These are phyloP conservation scores for Buphagus erythrorhynchus DNA, from an alignment of 2,797 vertebrate genomes.

Conservation along the genomic window DNA sequence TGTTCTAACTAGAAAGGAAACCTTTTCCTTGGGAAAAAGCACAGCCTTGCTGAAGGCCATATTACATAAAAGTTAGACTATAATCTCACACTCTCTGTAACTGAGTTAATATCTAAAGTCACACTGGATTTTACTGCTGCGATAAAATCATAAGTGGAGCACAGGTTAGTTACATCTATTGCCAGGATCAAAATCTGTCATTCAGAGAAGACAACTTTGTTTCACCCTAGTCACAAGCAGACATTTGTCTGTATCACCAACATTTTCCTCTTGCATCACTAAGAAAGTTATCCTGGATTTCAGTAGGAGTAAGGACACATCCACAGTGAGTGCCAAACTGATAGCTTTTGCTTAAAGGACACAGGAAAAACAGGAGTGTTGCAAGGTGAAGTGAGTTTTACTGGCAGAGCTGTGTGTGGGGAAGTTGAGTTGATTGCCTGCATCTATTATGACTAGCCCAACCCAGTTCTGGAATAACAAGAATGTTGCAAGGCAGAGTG, in stretches of 20 bases:
- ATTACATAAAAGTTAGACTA: neutral
- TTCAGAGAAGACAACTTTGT: neutral
- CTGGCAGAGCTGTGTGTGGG: conserved; percentile 37
- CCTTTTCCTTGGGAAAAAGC: neutral
- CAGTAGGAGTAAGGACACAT: neutral
- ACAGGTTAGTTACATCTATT: neutral
- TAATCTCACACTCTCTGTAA: neutral
- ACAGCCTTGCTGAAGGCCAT: neutral
- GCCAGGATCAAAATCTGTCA: neutral
- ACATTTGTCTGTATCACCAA: neutral
- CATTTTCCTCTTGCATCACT: neutral
- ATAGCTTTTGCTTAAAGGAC: neutral
- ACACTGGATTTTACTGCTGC: neutral
- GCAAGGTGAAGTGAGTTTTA: conserved; percentile 43
- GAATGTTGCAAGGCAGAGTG: conserved; percentile 68
- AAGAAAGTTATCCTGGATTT: neutral
- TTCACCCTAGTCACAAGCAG: neutral
- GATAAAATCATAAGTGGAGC: neutral
- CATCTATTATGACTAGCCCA: conserved; percentile 65
- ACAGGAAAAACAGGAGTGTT: conserved; percentile 7
- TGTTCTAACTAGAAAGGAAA: neutral
- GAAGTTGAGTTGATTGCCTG: conserved; percentile 47
- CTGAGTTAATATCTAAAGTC: neutral
- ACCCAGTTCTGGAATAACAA: conserved; percentile 73
- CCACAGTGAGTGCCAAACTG: neutral